These are phyloP conservation scores for Trigoniulus corallinus DNA, from an alignment of 1,140 invertebrate genomes.

Conservation along the genomic window DNA sequence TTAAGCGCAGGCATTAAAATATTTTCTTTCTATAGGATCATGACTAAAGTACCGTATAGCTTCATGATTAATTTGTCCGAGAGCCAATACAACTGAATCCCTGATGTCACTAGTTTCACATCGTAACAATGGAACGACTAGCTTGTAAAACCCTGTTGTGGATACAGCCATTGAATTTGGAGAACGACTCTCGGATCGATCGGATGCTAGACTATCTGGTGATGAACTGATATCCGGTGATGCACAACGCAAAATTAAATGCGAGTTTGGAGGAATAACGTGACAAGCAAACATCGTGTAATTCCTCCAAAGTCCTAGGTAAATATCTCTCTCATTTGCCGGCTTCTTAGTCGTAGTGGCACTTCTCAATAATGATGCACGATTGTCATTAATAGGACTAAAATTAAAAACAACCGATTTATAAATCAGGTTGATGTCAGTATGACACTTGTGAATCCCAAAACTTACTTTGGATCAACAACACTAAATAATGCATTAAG, in stretches of 20 bases:
- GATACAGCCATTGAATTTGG: conserved; percentile 35
- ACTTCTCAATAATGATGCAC: conserved; percentile 73
- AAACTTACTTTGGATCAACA: conserved; percentile 67
- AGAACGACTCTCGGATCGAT: conserved; percentile 41
- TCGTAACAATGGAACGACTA: conserved; percentile 68
- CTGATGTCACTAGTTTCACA: conserved; percentile 85
- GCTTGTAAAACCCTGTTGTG: conserved; percentile 72
- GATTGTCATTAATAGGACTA: conserved; percentile 89
- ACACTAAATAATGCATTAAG: conserved; percentile 77
- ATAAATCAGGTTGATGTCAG: neutral
- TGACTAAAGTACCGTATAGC: conserved; percentile 69
- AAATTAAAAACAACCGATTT: conserved; percentile 18
- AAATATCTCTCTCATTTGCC: conserved; percentile 74
- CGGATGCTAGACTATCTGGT: conserved; percentile 64
- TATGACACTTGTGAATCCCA: conserved; percentile 3
- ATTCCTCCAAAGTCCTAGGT: conserved; percentile 89
- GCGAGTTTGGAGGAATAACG: conserved; percentile 63
- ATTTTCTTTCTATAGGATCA: conserved; percentile 8
- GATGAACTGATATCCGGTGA: conserved; percentile 77
- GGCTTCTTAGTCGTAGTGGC: conserved; percentile 58
- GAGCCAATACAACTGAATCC: conserved; percentile 78
- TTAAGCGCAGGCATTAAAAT: too few species aligned
- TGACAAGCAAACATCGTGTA: conserved; percentile 88
- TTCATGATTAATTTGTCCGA: conserved; percentile 81
- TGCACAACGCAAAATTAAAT: conserved; percentile 65